phyloP scores from a whole-genome alignment of 2,113 vertebrate species.

The Zosterops pallidus region DNA sequence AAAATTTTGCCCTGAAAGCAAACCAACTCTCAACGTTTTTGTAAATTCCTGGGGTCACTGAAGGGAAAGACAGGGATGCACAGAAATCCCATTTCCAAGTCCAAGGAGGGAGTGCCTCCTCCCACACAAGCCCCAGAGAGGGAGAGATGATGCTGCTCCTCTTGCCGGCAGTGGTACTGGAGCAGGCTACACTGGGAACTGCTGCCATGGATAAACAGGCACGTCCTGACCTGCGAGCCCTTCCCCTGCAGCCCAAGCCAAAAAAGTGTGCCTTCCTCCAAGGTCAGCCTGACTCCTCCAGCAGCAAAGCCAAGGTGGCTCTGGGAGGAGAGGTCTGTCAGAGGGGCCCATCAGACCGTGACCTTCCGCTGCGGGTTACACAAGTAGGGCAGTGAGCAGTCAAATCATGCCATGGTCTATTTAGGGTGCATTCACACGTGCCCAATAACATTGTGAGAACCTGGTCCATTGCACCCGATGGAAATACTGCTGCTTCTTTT shows the following conservation, averaged over 20 bases:
- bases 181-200: not conserved
- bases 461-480: not conserved
- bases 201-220: not conserved
- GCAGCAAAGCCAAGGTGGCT: not conserved
- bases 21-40: not conserved
- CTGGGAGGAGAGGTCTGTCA: not conserved
- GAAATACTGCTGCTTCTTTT: not conserved
- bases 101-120: not conserved
- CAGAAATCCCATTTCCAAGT: not conserved
- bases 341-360: not conserved
- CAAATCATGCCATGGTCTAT: not conserved
- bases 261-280: not conserved
- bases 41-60: accelerated
- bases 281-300: not conserved
- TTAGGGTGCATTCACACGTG: not conserved
- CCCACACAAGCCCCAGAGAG: accelerated
- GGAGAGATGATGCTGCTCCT: not conserved
- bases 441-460: not conserved
- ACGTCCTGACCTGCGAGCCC: not conserved
- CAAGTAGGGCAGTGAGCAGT: not conserved
- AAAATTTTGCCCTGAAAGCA: not conserved
- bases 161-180: accelerated
- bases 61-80: not conserved
- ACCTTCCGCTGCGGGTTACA: not conserved
- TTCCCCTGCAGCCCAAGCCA: not conserved